Evolutionary conservation across 2,888 invertebrate species (phyloP), one percentile per base, ranked within the genome.

Genomic region (Neoscelio sp.): DNA sequence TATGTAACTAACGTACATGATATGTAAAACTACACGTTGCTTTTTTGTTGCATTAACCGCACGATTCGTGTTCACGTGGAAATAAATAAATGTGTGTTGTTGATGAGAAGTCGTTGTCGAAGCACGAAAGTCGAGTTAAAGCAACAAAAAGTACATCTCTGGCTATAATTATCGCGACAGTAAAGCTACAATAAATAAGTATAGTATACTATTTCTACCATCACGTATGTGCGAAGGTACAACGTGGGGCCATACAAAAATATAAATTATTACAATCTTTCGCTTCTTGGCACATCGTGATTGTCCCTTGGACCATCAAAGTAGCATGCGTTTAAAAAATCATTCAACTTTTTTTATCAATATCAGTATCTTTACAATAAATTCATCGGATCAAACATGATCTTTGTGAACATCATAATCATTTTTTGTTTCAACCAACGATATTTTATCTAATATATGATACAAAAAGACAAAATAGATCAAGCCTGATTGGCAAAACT

Each of bases 251-350:
- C 52, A 81, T 78, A 74, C 65, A 81, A 79, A 80, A 80, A 74
- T 70, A 76, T 76, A 76, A 70, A 76, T 70, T 70, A 70, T 68
- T 68, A 80, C 35, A 73, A 68, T 75, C 67, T 70, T 62, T 60
- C 64, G 74, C 75, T 78, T 80, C 75, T 83, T 84, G 84, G 84
- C 84, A 84, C 83, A 81, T 83, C 67, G 74, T 80, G 80, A 82
- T 84, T 83, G 83, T 83, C 79, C 71, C 64, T 65, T 50, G 80
- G 73, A 71, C 80, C 62, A 80, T 77, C 64, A 60, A 75, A 74
- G 62, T 65, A 44, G 52, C 40, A 17, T 26, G 38, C 26, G 3
- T 15, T 67, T 40, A 15, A 35, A 65, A 58, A 38, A 8, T 67
- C 8, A 23, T n/a, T n/a, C n/a, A n/a, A n/a, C n/a, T n/a, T n/a